Base-by-base conservation (phyloP, 1,140 invertebrate genomes). In the Cataglyphis hispanica region DNA sequence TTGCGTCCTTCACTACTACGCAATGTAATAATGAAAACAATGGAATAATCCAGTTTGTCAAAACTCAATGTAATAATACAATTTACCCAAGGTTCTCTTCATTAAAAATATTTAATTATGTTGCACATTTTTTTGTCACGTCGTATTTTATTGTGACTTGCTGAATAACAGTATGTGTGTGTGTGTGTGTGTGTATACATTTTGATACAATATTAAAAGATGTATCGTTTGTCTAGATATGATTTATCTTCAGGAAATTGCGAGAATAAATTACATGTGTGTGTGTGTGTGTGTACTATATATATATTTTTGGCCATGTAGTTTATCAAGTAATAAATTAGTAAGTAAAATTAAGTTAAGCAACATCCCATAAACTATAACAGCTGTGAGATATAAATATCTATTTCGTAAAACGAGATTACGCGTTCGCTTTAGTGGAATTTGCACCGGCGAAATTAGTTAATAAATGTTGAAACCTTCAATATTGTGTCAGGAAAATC, bases 91-190 rank as follows among this genome's bases (percentile, higher is more conserved):
- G n/a, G 46, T 46, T 34, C 37, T 60, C 25, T 27, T 80, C 50
- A 19, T 83, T 72, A 83, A 74, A 83, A 83, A 61, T 60, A 72
- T 74, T 74, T 19, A 60, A 46, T 83, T 74, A 83, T 6, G 3
- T 22, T 40, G 4, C 19, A 27, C 25, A 56, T 22, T 81, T 70
- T 70, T 78, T 78, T 66, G 16, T 37, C 22, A 0, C 5, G 19
- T 4, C 40, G 4, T 19, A 27, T 8, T 1, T 19, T 11, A 4
- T 13, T 11, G 25, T 6, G 13, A 22, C 2, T 10, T 31, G 25
- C 16, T 64, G 50, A n/a, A 10, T 77, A 31, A 43, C 22, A 46
- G 25, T 27, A 69, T 69, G 19, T 46, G 6, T 31, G 5, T 46
- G 25, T 69, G 19, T 46, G 6, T 31, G 5, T 46, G 25, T 37